phyloP scores from a whole-genome alignment of 92 coral and sea anemone genomes.

The Epizoanthus ramosus region DNA sequence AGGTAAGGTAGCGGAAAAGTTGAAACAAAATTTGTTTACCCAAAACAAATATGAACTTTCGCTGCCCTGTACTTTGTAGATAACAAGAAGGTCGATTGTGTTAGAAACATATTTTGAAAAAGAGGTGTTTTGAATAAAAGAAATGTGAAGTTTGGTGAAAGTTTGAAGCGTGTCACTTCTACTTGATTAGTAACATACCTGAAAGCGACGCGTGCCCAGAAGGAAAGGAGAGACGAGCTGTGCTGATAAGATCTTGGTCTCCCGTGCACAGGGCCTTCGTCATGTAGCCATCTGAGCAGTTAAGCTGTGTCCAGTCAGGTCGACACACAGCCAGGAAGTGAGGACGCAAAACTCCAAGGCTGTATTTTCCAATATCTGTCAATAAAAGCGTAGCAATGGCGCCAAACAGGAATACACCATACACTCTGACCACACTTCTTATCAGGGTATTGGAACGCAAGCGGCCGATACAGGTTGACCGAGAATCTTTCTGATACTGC shows the following conservation, averaged over 20 bases:
- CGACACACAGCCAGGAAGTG: slow-evolving; percentile 48
- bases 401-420: slow-evolving; percentile 37
- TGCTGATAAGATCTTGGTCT: slow-evolving; percentile 29
- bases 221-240: slow-evolving; percentile 44
- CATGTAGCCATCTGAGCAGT: slow-evolving; percentile 51
- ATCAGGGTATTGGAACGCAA: slow-evolving; percentile 13
- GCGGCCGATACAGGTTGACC: not conserved
- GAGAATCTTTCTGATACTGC: not conserved
- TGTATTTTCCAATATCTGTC: slow-evolving; percentile 41
- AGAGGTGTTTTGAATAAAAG: no score
- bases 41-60: not conserved
- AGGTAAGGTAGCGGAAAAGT: slow-evolving; percentile 5
- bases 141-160: no score
- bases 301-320: slow-evolving; percentile 35
- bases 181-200: not conserved
- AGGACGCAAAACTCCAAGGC: slow-evolving; percentile 56
- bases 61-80: not conserved
- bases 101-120: no score
- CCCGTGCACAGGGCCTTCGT: slow-evolving; percentile 48
- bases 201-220: slow-evolving; percentile 27
- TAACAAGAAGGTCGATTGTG: not conserved
- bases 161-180: no score
- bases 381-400: slow-evolving; percentile 34
- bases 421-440: not conserved
- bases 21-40: slow-evolving; percentile 1